Evolutionary conservation across 2,113 vertebrate genomes (phyloP), one percentile per base, ranked within the genome.

Genomic region (Heterocephalus glaber): DNA sequence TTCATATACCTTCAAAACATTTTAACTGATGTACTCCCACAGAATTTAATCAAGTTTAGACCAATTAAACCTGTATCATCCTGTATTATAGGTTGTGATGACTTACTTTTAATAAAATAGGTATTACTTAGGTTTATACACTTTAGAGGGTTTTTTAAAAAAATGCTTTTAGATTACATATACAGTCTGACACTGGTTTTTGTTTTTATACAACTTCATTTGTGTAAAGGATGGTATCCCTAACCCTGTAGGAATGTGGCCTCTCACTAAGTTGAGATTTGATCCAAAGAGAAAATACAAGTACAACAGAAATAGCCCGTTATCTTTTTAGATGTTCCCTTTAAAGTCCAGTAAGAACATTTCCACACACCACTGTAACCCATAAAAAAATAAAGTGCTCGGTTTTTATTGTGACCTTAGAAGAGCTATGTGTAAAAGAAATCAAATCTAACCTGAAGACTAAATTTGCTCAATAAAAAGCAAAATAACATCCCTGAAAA

Each of bases 401-500:
- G 19, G 20, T 90, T 96, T 38, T 70, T 90, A 54, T 1, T 52
- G 35, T 87, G 56, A 61, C 76, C 80, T 85, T 85, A 16, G 26
- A 86, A 91, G 38, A 65, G 89, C 65, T 94, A 0, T 76, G 38
- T 89, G 47, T 88, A 80, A 86, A 92, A 92, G 58, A 94, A 95
- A 91, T 49, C 82, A 47, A 30, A 54, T 68, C 65, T 68, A 96
- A 61, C 66, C 66, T 83, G 16, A 58, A 93, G 41, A 90, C 70
- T 95, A 77, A 82, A 87, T 17, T 81, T 95, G 49, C 19, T 88
- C n/a, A 79, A 76, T 89, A 92, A 72, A 94, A 87, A 86, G 88
- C 28, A 66, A 90, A 94, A 89, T 60, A 91, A 65, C 56, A 77
- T 83, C 86, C 74, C 92, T 85, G 89, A 89, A 83, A 89, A 60